These are phyloP conservation scores for Poliocrania exsul DNA, from an alignment of 2,797 vertebrate genomes.

Conservation along the genomic window DNA sequence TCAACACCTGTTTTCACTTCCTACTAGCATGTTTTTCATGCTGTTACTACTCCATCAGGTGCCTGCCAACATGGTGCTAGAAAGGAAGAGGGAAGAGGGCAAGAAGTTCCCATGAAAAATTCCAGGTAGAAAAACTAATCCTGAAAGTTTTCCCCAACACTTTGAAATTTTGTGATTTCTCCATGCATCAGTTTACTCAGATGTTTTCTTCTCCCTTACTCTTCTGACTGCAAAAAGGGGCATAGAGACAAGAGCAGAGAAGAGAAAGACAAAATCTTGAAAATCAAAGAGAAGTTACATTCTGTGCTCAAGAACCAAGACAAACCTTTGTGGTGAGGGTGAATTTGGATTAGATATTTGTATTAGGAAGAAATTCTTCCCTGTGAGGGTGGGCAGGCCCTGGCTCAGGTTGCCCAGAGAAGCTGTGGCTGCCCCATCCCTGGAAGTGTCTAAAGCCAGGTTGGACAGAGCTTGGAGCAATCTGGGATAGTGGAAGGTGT, in stretches of 20 bases:
- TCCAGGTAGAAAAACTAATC: neutral
- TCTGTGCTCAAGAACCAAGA: neutral
- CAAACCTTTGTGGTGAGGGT: neutral
- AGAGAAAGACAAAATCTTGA: neutral
- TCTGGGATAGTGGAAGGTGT: fast-evolving
- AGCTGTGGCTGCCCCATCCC: neutral
- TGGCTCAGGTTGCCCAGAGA: neutral
- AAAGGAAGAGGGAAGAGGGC: neutral
- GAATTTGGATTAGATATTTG: neutral
- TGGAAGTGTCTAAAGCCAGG: neutral
- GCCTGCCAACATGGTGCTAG: neutral
- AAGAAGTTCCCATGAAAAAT: neutral
- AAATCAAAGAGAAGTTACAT: neutral
- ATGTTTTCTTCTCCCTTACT: neutral
- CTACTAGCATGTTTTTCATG: neutral
- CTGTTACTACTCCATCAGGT: neutral
- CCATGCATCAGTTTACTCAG: neutral
- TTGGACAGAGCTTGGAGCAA: fast-evolving
- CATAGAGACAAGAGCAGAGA: neutral
- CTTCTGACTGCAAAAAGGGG: neutral
- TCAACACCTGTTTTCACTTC: neutral
- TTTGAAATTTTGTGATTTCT: neutral
- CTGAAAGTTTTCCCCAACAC: neutral
- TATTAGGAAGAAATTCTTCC: neutral
- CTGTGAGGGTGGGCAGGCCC: fast-evolving